Evolutionary conservation across 2,797 vertebrate species (phyloP), one percentile per base, ranked within the genome.

Genomic region (Lagodon rhomboides): DNA sequence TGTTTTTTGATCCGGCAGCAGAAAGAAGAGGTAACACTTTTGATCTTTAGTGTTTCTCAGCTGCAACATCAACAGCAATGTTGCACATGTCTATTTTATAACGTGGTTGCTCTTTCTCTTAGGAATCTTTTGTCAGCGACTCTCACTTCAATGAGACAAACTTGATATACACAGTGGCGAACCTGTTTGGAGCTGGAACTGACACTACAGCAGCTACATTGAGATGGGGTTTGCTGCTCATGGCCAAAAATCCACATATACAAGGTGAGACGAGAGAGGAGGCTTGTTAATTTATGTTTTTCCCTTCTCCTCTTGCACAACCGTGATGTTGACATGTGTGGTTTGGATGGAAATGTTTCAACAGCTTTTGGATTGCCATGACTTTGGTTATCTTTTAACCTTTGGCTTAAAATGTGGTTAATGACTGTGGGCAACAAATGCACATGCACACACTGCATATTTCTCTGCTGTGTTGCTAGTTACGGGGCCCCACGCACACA

Each of bases 231-330:
- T 43, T 89, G 34, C 58, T 91, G 23, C 38, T 90, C 1, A 90
- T 92, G 92, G 85, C 85, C 54, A 92, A 90, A 51, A 90, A 92
- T 63, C 90, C 92, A 38, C 22, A 84, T 0, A 82, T 89, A 60
- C 92, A 92, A 62, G 81, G 92, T 92, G 68, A 67, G 58, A 2
- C 1, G 30, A 12, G 18, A 34, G 55, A 53, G 3, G 54, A 55
- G 54, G 54, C 43, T 43, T 53, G n/a, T 23, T n/a, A 53, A 22
- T 2, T 13, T 53, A 30, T 30, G 27, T 30, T 30, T 30, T 30
- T 30, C 27, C 27, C 27, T 30, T 30, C 27, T 30, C 27, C 27
- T 30, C 27, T 30, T 30, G 27, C 27, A 30, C 27, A 30, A 30
- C 27, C 27, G 5, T 34, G 30, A 34, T 34, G 7, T 34, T 34